Percentiles rank a stretch among this genome's conserved stretches.
Evolutionary conservation across 1,140 invertebrate species (phyloP).

Genomic region (Penaeus japonicus): DNA sequence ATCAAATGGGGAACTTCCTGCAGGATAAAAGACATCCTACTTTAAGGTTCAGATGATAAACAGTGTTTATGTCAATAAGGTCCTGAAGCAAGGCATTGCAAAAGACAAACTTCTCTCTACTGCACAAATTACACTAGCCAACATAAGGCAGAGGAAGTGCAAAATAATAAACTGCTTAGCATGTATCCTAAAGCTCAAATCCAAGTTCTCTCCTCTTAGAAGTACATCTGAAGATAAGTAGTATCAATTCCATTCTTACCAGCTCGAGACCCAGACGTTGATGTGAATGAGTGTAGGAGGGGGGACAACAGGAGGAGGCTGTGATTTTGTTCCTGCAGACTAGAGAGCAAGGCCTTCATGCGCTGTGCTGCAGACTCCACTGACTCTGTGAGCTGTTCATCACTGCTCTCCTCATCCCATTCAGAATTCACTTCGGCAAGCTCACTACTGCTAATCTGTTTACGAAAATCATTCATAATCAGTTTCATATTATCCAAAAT

Average conservation of each 20-base stretch:
- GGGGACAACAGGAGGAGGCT: slow-evolving; percentile 44
- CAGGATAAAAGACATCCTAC: too few species aligned
- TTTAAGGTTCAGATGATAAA: too few species aligned
- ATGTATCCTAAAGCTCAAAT: too few species aligned
- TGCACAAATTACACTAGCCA: too few species aligned
- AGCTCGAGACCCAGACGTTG: not conserved
- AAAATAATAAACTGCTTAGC: too few species aligned
- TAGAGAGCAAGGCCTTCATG: slow-evolving; percentile 31
- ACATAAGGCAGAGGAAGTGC: too few species aligned
- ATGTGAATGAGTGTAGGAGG: slow-evolving; percentile 13
- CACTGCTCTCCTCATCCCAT: not conserved
- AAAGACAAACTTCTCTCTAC: too few species aligned
- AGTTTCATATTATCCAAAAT: not conserved
- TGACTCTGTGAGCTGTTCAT: not conserved
- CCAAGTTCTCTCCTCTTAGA: too few species aligned
- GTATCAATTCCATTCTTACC: not conserved
- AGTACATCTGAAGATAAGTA: too few species aligned
- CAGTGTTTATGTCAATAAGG: too few species aligned
- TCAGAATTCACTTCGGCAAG: not conserved
- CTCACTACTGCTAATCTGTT: slow-evolving; percentile 1
- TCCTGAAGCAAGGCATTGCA: too few species aligned
- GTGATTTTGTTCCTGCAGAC: slow-evolving; percentile 41
- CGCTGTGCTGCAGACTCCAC: slow-evolving; percentile 28
- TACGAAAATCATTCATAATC: not conserved
- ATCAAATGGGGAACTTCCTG: not conserved